phyloP scores from a whole-genome alignment of 2,113 vertebrate species.

The Dendropsophus ebraccatus region DNA sequence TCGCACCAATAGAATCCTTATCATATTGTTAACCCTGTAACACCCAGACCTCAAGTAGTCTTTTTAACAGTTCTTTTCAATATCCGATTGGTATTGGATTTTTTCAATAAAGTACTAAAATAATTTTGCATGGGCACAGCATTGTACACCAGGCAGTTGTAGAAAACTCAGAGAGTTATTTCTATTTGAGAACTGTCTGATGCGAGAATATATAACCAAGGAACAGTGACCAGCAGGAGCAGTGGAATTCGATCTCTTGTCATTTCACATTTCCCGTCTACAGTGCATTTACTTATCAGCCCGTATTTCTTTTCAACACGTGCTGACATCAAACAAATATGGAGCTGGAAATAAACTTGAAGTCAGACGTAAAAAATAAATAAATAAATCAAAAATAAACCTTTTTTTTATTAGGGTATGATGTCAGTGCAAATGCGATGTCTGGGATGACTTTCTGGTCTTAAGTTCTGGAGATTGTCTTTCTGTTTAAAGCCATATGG shows the following conservation, averaged over 20 bases:
- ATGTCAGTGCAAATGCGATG: conserved; percentile 26
- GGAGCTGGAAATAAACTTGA: not conserved
- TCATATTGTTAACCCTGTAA: not conserved
- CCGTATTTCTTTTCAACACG: not conserved
- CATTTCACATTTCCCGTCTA: not conserved
- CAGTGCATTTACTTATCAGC: not conserved
- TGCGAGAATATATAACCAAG: not conserved
- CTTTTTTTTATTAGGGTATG: not conserved
- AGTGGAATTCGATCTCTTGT: conserved; percentile 15
- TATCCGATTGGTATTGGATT: not conserved
- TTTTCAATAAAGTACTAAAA: not conserved
- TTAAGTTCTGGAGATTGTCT: not conserved
- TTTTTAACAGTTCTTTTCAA: not conserved
- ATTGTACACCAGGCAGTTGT: not conserved
- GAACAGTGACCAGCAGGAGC: conserved; percentile 8
- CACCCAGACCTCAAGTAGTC: not conserved
- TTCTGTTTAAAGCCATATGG: not conserved
- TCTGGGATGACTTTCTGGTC: not conserved
- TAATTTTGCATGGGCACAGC: not conserved
- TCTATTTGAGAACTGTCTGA: conserved; percentile 37
- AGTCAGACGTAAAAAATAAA: not conserved
- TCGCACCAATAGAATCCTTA: not conserved
- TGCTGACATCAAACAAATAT: conserved; percentile 11
- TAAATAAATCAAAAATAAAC: not conserved
- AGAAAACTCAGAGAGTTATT: not conserved